phyloP scores from a whole-genome alignment of 1,140 invertebrate genomes.

The Polypedilum pembai region DNA sequence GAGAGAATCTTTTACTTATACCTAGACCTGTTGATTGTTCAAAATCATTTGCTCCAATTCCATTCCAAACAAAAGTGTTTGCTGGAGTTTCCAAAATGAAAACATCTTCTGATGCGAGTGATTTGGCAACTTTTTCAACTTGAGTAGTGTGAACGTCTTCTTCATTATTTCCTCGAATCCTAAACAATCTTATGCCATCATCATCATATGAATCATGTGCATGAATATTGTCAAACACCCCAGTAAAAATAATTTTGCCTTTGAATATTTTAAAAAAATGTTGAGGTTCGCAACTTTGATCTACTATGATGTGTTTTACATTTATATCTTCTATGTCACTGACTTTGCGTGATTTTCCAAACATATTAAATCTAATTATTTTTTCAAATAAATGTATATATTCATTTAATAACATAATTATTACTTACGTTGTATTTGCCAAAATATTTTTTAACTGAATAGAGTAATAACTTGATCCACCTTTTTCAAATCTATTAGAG shows the following conservation, averaged over 20 bases:
- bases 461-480: constrained; percentile 55
- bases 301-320: constrained; percentile 58
- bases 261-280: constrained; percentile 74
- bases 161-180: constrained; percentile 52
- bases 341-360: no score
- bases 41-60: constrained; percentile 56
- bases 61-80: constrained; percentile 58
- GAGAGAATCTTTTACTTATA: constrained; percentile 49
- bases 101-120: constrained; percentile 62
- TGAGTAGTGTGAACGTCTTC: constrained; percentile 59
- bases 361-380: no score
- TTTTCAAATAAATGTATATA: no score
- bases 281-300: constrained; percentile 63
- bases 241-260: constrained; percentile 56
- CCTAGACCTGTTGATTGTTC: constrained; percentile 55
- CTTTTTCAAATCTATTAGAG: constrained; percentile 53
- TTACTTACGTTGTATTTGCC: constrained; percentile 35
- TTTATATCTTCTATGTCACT: constrained; percentile 34
- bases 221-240: constrained; percentile 52
- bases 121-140: constrained; percentile 51
- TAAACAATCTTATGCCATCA: constrained; percentile 56
- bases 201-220: constrained; percentile 55
- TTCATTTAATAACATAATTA: no score
- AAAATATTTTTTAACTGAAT: constrained; percentile 57
- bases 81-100: constrained; percentile 57